Conservation (phyloP, 2,888 invertebrate genomes). For the Gastrophysa polygoni region DNA sequence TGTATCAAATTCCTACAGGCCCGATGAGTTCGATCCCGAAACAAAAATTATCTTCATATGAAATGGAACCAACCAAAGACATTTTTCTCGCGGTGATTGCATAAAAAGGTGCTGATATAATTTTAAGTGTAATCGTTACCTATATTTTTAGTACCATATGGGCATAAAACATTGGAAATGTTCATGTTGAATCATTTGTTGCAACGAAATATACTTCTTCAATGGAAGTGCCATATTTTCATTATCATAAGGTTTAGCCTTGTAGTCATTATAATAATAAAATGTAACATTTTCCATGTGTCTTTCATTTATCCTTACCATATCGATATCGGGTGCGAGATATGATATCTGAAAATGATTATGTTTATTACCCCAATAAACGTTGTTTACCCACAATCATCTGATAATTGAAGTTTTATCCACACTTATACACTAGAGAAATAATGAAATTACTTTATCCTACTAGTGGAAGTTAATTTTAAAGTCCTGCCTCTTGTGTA, state of each 20-base stretch:
- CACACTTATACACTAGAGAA: no score
- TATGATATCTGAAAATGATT: no score
- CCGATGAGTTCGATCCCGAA: not conserved
- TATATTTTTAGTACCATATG: slow-evolving; percentile 37
- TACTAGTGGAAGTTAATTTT: no score
- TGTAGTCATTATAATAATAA: slow-evolving; percentile 40
- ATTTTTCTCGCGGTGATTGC: slow-evolving; percentile 44
- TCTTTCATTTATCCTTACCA: slow-evolving; percentile 20
- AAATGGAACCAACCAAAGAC: slow-evolving; percentile 43
- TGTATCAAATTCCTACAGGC: not conserved
- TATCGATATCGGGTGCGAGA: no score
- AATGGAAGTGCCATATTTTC: slow-evolving; percentile 42
- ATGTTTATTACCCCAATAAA: no score
- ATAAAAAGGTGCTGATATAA: slow-evolving; percentile 44
- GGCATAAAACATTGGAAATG: slow-evolving; percentile 31
- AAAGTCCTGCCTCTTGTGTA: no score
- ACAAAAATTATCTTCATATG: slow-evolving; percentile 17
- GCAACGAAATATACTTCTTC: slow-evolving; percentile 38
- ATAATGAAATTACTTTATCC: no score
- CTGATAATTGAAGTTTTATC: no score
- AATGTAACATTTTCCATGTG: slow-evolving; percentile 39
- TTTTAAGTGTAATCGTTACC: slow-evolving; percentile 39
- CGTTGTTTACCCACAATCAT: no score
- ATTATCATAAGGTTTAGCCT: slow-evolving; percentile 43
- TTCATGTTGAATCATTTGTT: slow-evolving; percentile 36